Base-by-base conservation (phyloP, 2,888 invertebrate species). In the Mylabris sibirica region DNA sequence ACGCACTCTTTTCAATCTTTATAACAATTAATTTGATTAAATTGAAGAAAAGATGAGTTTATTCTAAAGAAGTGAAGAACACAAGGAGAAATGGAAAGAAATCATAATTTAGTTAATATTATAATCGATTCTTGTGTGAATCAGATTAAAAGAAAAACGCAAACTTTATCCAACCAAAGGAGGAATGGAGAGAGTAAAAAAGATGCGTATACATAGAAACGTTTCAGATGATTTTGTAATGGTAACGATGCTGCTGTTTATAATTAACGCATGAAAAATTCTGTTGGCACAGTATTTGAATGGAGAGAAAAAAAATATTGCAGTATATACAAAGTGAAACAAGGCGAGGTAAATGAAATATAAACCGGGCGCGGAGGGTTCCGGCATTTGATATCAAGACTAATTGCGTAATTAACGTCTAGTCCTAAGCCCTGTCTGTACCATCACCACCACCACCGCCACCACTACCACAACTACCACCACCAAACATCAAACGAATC, bases 1-100 rank as follows among this genome's bases (percentile, higher is more conserved):
- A 82, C 82, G 81, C 81, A 78, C 78, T 70, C 69, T 77, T 77
- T 77, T 72, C 77, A 77, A 78, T 78, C 74, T 77, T 68, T 66
- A 34, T 34, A 61, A 26, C 63, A 70, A 70, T 20, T 49, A 49
- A 49, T 49, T 49, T 49, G 49, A 49, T 49, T 22, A 20, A 20
- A 26, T 61, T 26, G 62, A 22, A 66, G 57, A 66, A 66, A 66
- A 66, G 49, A 49, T 11, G 20, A 11, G 41, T 44, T 44, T 44
- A 44, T 44, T 12, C 11, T 44, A 44, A 44, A 44, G 17, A 44
- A 17, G 17, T 30, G 30, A 3, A 30, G 30, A 30, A 30, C 30
- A 30, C 30, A 30, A 6, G 12, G 38, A 2, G 12, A 38, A 35
- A 11, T 11, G 14, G 14, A 41, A n/a, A n/a, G 8, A 22, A 20